Base-by-base conservation (phyloP, 2,113 vertebrate species). In the Odobenus rosmarus region DNA sequence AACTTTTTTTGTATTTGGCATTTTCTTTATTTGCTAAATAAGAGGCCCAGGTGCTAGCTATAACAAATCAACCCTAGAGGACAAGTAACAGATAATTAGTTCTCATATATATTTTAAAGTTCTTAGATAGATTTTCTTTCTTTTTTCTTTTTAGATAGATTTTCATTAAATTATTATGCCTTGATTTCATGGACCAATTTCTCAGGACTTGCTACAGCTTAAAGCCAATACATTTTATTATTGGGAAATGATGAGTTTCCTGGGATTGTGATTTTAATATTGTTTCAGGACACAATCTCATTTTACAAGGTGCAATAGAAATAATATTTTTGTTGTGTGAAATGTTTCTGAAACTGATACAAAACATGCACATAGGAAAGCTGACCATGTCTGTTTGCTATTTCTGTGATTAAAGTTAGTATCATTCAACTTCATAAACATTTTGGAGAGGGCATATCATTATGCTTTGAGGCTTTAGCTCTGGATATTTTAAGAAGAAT, bases 41-140 rank as follows among this genome's bases (percentile, higher is more conserved):
- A 80, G 49, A 95, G 33, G n/a, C 19, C 61, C 33, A 46, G 69
- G 61, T 95, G 31, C 28, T 82, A 85, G 18, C 36, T 92, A 69
- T 92, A 93, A 57, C 55, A 90, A 95, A 91, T 89, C 88, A 89
- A 87, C 79, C 57, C 74, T 33, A 79, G 76, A 97, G n/a, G 36
- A 95, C 57, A 71, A 76, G 33, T 55, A 93, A 98, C n/a, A 80
- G 62, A 84, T 91, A 95, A 93, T 91, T 84, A 94, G 51, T 95
- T 86, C 46, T 87, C 93, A 86, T 18, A 92, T 82, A 93, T 90
- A 87, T 97, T 86, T 98, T 91, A 86, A 96, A 90, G 96, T 15
- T 85, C 42, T 95, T 79, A 59, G 42, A 92, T 79, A 88, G 91
- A 89, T 90, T 90, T 88, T 93, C 46, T 67, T n/a, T 39, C 36